Evolutionary conservation across 2,888 invertebrate genomes (phyloP), one percentile per base, ranked within the genome.

Genomic region (Peribatodes rhomboidaria): DNA sequence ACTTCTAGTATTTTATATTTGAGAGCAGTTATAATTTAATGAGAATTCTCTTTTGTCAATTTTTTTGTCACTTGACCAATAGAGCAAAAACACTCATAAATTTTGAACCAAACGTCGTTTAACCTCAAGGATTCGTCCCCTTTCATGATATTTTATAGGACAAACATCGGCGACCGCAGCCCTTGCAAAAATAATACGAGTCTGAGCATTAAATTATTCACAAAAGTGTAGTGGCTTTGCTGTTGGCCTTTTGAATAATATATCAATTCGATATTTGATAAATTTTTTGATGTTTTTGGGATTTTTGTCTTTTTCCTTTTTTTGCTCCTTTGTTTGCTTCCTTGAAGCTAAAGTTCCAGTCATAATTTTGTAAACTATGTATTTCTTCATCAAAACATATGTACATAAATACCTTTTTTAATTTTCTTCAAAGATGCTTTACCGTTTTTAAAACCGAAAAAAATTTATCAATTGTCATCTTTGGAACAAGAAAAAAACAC

Each of bases 111-210:
- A 71, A 65, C 69, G 60, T 67, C 65, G 65, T 62, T 72, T 77
- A 75, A 72, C 72, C 65, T 77, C 68, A 71, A 80, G 74, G 80
- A 78, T 82, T 74, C 74, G 72, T 80, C 78, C 80, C 78, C 76
- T 78, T 80, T 78, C 70, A 72, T 75, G 77, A 85, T 89, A 88
- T 88, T 89, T 87, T 88, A 86, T 86, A 80, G 83, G 81, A 84
- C 86, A 85, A 87, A 86, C 85, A 81, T 71, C 67, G 78, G 74
- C 54, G 80, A 82, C 85, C 81, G 77, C 82, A 74, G 71, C 79
- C 87, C 88, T 79, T 85, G 82, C 88, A 89, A 91, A 91, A 89
- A 90, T 90, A 90, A 89, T 89, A 89, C 82, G 84, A 84, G 83
- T 84, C 85, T 86, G 76, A 75, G 77, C 70, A 75, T 81, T 91